Evolutionary conservation across 64 coral and sea anemone genomes (phyloP).

Genomic region (Porites lutea): DNA sequence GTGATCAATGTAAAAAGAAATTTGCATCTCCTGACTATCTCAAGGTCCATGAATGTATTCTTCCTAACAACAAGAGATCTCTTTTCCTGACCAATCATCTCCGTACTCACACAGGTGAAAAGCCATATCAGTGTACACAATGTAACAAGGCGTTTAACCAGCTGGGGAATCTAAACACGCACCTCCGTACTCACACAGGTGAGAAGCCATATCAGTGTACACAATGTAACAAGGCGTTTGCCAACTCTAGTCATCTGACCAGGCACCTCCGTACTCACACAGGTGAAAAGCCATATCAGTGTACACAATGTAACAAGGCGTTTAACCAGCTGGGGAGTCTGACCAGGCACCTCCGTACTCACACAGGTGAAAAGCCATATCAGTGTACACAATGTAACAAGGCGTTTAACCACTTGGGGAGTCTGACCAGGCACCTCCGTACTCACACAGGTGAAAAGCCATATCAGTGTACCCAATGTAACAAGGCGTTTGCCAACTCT

Average conservation of each 20-base stretch:
- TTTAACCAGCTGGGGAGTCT: background rate
- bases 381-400: conserved; percentile 21
- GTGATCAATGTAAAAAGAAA: background rate
- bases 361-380: conserved; percentile 20
- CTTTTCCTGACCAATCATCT: background rate
- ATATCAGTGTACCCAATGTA: conserved; percentile 2
- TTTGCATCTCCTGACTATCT: background rate
- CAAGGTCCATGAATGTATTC: background rate
- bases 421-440: background rate
- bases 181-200: conserved; percentile 8
- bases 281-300: conserved; percentile 22
- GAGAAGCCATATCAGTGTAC: background rate
- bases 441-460: conserved; percentile 20
- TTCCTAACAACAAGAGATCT: no score
- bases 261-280: conserved; percentile 8
- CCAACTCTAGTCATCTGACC: background rate
- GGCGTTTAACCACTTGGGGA: background rate
- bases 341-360: conserved; percentile 19
- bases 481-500: background rate
- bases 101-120: conserved; percentile 17
- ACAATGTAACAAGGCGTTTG: background rate
- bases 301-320: conserved; percentile 14
- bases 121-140: conserved; percentile 8
- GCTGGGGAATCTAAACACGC: background rate
- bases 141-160: background rate